These are phyloP conservation scores for Zaprionus taronus DNA, from an alignment of 1,140 invertebrate genomes.

Conservation along the genomic window DNA sequence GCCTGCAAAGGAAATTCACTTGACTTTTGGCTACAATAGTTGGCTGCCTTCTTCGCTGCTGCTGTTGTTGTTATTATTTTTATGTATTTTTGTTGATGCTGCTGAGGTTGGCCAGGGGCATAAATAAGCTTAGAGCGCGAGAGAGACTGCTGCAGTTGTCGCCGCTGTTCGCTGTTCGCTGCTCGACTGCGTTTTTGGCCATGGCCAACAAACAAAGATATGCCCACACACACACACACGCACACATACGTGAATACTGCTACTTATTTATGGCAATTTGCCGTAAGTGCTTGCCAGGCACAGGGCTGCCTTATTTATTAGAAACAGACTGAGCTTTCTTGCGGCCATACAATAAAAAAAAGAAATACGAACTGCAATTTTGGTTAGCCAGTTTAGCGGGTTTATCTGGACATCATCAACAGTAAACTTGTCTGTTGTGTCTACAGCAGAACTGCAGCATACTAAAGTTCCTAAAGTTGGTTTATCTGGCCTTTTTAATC, in stretches of 20 bases:
- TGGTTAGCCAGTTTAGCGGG: neutral
- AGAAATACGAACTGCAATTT: neutral
- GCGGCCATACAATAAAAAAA: conserved; percentile 9
- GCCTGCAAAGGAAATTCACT: conserved; percentile 73
- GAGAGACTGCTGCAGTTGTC: conserved; percentile 71
- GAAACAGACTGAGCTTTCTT: conserved; percentile 5
- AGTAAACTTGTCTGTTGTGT: neutral
- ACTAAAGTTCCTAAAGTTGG: neutral
- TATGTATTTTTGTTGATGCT: conserved; percentile 43
- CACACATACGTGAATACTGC: conserved; percentile 4
- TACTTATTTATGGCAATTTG: conserved; percentile 79
- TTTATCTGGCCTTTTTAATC: neutral
- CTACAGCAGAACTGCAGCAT: neutral
- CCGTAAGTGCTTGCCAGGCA: conserved; percentile 66
- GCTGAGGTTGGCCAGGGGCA: conserved; percentile 53
- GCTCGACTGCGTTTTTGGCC: conserved; percentile 61
- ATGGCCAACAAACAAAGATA: conserved; percentile 47
- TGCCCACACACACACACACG: conserved; percentile 56
- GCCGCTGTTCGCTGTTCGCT: conserved; percentile 28
- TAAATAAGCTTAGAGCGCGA: conserved; percentile 63
- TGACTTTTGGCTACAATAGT: conserved; percentile 78
- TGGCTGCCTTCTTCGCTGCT: conserved; percentile 27
- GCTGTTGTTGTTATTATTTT: conserved; percentile 26
- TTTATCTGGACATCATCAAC: neutral
- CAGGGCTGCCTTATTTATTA: conserved; percentile 53